A percentile compares a stretch with the other conserved stretches of the same genome.
Evolutionary conservation across 2,113 vertebrate species (phyloP).

Genomic region (Peromyscus leucopus): DNA sequence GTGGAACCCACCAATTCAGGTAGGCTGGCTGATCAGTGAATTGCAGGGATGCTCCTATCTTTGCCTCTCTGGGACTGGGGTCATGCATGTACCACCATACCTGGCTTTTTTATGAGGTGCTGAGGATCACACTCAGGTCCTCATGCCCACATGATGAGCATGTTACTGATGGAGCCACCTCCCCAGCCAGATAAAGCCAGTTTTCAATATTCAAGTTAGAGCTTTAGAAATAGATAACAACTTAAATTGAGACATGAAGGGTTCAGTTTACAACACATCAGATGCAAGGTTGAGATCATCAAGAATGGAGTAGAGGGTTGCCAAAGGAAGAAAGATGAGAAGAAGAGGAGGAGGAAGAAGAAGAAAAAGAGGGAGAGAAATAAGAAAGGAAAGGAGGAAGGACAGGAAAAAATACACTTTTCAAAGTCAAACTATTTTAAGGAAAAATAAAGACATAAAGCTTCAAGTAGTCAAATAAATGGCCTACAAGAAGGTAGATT

Average conservation of each 20-base stretch:
- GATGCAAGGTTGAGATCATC: not conserved
- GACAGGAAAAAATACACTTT: not conserved
- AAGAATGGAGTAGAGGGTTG: not conserved
- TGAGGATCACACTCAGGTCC: not conserved
- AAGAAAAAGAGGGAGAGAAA: too few relatives aligned
- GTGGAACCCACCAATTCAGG: not conserved
- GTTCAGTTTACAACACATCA: not conserved
- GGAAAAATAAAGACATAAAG: not conserved
- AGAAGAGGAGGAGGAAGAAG: not conserved
- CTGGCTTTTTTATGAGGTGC: not conserved
- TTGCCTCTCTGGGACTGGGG: not conserved
- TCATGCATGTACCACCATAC: not conserved
- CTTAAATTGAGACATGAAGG: not conserved
- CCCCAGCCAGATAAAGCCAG: not conserved
- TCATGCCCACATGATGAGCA: not conserved
- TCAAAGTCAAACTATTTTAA: not conserved
- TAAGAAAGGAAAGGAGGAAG: not conserved
- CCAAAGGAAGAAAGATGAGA: not conserved
- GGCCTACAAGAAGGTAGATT: not conserved
- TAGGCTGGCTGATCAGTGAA: not conserved
- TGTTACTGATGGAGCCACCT: not conserved
- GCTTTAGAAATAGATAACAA: not conserved
- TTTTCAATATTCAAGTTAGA: not conserved
- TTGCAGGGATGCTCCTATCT: not conserved
- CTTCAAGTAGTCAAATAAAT: not conserved